Conservation (phyloP, 2,113 vertebrate species). For the Ranitomeya variabilis region DNA sequence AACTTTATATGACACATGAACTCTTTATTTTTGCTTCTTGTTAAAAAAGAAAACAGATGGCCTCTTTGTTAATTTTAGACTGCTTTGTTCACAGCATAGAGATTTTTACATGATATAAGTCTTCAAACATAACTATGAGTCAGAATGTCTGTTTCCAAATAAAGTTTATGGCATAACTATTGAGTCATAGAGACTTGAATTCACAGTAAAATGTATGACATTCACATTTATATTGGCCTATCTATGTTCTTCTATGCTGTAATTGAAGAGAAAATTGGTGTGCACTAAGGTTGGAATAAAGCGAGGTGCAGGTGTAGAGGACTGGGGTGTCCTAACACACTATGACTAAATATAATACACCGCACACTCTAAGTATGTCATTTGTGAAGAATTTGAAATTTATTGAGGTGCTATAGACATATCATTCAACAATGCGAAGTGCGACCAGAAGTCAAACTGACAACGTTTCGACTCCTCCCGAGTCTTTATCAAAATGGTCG, state of each 20-base stretch:
- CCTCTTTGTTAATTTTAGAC: conserved; percentile 37
- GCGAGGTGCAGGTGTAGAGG: no score
- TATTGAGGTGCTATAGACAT: no score
- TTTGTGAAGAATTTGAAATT: no score
- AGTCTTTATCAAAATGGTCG: no score
- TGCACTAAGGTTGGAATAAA: no score
- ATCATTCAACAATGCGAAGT: no score
- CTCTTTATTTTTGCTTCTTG: neutral
- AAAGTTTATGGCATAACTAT: conserved; percentile 5
- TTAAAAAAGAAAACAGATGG: conserved; percentile 23
- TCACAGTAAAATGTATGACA: neutral
- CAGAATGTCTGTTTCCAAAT: conserved; percentile 32
- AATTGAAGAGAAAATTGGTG: no score
- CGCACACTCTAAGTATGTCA: no score
- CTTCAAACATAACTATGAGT: conserved; percentile 45
- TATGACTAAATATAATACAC: no score
- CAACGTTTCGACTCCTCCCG: no score
- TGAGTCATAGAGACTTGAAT: conserved; percentile 22
- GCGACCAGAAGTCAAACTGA: no score
- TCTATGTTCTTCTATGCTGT: neutral
- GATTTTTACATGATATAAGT: conserved; percentile 1
- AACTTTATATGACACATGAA: neutral
- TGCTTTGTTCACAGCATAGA: neutral
- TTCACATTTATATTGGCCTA: neutral
- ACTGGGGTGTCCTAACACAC: no score